Base-by-base conservation (phyloP, 2,888 invertebrate genomes). In the Malachius bipustulatus region DNA sequence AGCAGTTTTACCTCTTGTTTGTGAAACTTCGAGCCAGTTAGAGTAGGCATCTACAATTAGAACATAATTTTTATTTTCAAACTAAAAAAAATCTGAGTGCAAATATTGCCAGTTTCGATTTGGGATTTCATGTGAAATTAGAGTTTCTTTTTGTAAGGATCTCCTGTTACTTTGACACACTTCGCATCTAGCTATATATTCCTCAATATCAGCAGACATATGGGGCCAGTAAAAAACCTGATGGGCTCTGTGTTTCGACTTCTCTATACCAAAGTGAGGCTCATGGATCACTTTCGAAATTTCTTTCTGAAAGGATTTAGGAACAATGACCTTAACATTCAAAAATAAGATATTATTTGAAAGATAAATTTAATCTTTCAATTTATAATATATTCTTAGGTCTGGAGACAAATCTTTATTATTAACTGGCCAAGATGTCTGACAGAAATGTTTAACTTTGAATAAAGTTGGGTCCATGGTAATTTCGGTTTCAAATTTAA, bases 181-280 rank as follows among this genome's bases (percentile, higher is more conserved):
- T n/a, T n/a, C n/a, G n/a, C n/a, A n/a, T n/a, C n/a, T n/a, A n/a
- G n/a, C n/a, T n/a, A n/a, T n/a, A n/a, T n/a, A n/a, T n/a, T n/a
- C n/a, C n/a, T n/a, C n/a, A n/a, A 46, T 46, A 28, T 46, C 43
- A 15, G 8, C 12, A 6, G 38, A 35, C 35, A 46, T 43, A 8
- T 37, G 34, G 4, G 39, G 38, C 43, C 41, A 44, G 30, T 32
- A 43, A 3, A 43, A 33, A 15, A 41, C 11, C 26, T 38, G 14
- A 12, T 39, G 27, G 6, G 41, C 45, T 35, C 42, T 24, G n/a
- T 31, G 34, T 34, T 40, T 37, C 15, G 33, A 38, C 35, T 44
- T 44, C 16, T 33, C 33, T 11, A 44, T 39, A 9, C 44, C 42
- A 15, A 39, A 32, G 29, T 46, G 46, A 4, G 34, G 33, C 19